phyloP scores from a whole-genome alignment of 2,113 vertebrate species.

The Amphilophus citrinellus region DNA sequence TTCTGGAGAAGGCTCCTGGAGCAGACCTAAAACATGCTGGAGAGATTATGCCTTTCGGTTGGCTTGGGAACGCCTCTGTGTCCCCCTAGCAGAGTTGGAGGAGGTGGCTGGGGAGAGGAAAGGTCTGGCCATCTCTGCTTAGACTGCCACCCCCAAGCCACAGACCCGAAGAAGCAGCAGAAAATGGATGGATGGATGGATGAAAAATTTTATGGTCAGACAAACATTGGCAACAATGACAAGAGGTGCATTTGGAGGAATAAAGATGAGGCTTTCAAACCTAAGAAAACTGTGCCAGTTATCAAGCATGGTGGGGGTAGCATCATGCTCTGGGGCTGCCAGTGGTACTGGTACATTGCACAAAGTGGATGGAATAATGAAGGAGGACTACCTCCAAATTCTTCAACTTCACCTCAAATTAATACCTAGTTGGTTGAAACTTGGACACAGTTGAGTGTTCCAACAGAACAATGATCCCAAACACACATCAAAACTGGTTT shows the following conservation, averaged over 20 bases:
- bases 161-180: not conserved
- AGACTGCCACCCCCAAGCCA: not conserved
- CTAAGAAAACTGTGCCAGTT: too few species aligned
- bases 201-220: not conserved
- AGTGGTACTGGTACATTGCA: not conserved
- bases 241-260: too few species aligned
- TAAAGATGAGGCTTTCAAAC: too few species aligned
- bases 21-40: not conserved
- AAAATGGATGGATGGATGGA: not conserved
- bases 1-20: not conserved
- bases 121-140: not conserved
- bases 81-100: not conserved
- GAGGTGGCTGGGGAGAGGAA: not conserved
- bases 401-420: not conserved
- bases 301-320: too few species aligned
- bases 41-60: not conserved
- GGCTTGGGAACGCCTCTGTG: not conserved
- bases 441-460: too few species aligned
- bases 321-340: too few species aligned
- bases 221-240: not conserved
- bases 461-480: too few species aligned
- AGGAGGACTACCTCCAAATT: not conserved
- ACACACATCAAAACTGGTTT: not conserved
- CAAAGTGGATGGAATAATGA: not conserved
- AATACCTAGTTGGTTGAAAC: not conserved